These are phyloP conservation scores for Sus cebifrons DNA, from an alignment of 2,797 vertebrate species.

Conservation along the genomic window DNA sequence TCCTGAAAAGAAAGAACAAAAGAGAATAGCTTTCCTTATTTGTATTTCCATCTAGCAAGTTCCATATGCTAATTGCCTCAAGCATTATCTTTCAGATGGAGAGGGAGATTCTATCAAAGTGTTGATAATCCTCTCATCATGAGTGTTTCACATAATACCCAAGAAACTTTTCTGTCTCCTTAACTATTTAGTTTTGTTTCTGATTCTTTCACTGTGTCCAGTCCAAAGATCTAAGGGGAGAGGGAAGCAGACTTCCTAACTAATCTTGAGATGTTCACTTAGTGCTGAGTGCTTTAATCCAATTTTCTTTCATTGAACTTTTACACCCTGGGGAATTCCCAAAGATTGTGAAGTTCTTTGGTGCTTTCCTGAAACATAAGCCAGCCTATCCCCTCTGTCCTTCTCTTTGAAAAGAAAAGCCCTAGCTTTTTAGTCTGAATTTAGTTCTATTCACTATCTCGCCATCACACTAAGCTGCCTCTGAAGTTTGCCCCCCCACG, in stretches of 20 bases:
- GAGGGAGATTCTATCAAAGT: not conserved
- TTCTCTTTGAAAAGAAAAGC: constrained; percentile 74
- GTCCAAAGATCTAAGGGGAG: not conserved
- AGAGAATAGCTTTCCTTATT: not conserved
- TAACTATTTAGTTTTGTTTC: constrained; percentile 29
- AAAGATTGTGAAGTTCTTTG: constrained; percentile 47
- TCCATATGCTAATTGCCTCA: not conserved
- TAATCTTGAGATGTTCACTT: constrained; percentile 68
- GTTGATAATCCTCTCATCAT: not conserved
- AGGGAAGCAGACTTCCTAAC: constrained; percentile 6
- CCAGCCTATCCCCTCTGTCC: constrained; percentile 5
- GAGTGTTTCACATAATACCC: not conserved
- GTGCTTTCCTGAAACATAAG: constrained; percentile 54
- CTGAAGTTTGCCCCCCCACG: constrained; percentile 56
- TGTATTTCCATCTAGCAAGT: not conserved
- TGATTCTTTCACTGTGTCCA: constrained; percentile 2
- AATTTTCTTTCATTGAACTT: constrained; percentile 66
- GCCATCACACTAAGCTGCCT: constrained; percentile 53
- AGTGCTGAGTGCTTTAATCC: constrained; percentile 54
- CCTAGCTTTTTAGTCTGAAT: constrained; percentile 63
- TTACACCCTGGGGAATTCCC: constrained; percentile 67
- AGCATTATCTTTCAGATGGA: not conserved
- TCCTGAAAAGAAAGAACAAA: not conserved
- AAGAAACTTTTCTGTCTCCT: constrained; percentile 3
- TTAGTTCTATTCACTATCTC: constrained; percentile 71